Percentiles rank a stretch among this genome's conserved stretches.
phyloP scores from a whole-genome alignment of 2,888 invertebrate species.

The Athripsodes cinereus region DNA sequence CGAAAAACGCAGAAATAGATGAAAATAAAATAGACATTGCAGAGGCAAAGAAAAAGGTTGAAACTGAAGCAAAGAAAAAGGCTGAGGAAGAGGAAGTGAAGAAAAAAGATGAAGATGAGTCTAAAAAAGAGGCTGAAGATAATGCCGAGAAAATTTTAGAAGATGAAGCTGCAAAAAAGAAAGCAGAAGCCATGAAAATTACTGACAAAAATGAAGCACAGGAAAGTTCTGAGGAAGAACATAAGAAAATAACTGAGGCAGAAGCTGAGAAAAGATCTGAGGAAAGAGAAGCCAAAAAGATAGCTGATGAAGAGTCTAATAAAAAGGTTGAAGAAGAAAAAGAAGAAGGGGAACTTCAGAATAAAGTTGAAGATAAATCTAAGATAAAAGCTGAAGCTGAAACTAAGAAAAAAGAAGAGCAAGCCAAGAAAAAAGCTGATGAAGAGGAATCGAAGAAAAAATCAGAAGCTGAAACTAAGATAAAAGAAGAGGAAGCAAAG shows the following conservation, averaged over 20 bases:
- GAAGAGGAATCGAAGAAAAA: constrained; percentile 3
- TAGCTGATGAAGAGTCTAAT: constrained; percentile 17
- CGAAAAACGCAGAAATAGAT: constrained; percentile 27
- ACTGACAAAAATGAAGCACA: background rate
- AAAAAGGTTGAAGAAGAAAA: constrained; percentile 6
- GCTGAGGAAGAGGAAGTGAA: constrained; percentile 10
- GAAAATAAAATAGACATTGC: constrained; percentile 8
- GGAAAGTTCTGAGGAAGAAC: constrained; percentile 1
- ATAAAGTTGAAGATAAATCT: background rate
- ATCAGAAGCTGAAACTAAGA: constrained; percentile 4
- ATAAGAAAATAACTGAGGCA: constrained; percentile 19
- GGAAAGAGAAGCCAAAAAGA: constrained; percentile 20
- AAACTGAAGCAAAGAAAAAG: constrained; percentile 6
- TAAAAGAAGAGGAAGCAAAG: background rate
- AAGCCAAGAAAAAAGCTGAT: background rate
- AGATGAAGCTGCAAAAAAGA: too few relatives aligned
- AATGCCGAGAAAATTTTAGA: too few relatives aligned
- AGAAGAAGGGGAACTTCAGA: background rate
- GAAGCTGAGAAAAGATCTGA: constrained; percentile 16
- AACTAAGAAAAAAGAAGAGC: background rate
- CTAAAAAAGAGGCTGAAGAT: constrained; percentile 23
- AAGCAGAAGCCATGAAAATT: background rate
- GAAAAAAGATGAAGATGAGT: constrained; percentile 9
- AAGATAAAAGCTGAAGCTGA: background rate
- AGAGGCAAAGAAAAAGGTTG: constrained; percentile 14